Base-by-base conservation (phyloP, 2,888 invertebrate species). In the Orchesella flavescens region DNA sequence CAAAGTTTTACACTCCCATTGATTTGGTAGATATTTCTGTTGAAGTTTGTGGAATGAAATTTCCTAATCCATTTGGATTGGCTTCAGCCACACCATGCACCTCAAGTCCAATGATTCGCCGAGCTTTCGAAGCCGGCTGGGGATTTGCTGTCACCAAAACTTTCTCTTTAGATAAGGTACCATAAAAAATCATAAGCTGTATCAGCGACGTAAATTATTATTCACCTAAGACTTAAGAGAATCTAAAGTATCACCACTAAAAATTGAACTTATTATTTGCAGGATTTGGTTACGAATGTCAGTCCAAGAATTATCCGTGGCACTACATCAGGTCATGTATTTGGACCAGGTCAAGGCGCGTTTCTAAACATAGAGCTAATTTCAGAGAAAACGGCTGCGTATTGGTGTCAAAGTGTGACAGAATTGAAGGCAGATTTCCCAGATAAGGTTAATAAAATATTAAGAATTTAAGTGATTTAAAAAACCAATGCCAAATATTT, bases 31-130 rank as follows among this genome's bases (percentile, higher is more conserved):
- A 99, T 89, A 91, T 99, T 1, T 96, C 96, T 0, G 94, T 98
- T 13, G 95, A 97, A 89, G 93, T 99, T 89, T 98, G 98, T 90
- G 98, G 98, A 0, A 92, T 99, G 3, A 94, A 93, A 89, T 99
- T 99, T 89, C 94, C 95, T 90, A 99, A 99, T 91, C 99, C 99
- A 0, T 99, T 98, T 89, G 99, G 99, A 0, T 91, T 99, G 84
- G 99, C 99, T 1, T 98, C 97, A 74, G 99, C 99, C 0, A 97
- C 98, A 0, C 99, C 99, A 2, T 96, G 97, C 7, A 99, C 99
- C 1, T 94, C 95, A 81, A 93, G 96, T 2, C 94, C 97, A 0
- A 99, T 99, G 98, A 97, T 99, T 68, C 92, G 99, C 4, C 92
- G 99, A 85, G 95, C 96, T 17, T 99, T 99, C 90, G 94, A 97